Percentiles rank a stretch among this genome's conserved stretches.
Evolutionary conservation across 2,888 invertebrate species (phyloP).

Genomic region (Microplitis manilae): DNA sequence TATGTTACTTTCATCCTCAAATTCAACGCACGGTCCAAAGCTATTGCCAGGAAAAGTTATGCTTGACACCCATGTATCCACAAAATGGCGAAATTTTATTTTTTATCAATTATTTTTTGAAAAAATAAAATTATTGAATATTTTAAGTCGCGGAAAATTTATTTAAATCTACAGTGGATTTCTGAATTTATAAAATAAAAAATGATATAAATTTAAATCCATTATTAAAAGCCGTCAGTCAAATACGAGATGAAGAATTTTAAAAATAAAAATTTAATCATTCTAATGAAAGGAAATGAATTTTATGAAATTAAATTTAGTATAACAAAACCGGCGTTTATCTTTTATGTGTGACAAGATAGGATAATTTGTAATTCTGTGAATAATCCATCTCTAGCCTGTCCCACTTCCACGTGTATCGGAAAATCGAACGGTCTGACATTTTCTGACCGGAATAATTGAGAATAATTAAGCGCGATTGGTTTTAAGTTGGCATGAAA

Average conservation of each 20-base stretch:
- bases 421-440: conserved; percentile 30
- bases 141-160: not conserved
- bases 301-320: not conserved
- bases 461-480: conserved; percentile 27
- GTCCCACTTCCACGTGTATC: conserved; percentile 26
- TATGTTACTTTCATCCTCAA: not conserved
- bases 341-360: conserved; percentile 9
- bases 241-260: not conserved
- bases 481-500: conserved; percentile 13
- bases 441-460: conserved; percentile 27
- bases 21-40: conserved; percentile 5
- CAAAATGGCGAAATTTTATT: conserved; percentile 13
- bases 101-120: not conserved
- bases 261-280: not conserved
- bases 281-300: conserved; percentile 9
- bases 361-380: conserved; percentile 16
- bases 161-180: not conserved
- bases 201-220: too few relatives aligned
- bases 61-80: not conserved
- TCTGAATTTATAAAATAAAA: too few relatives aligned
- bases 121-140: not conserved
- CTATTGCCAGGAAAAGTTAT: conserved; percentile 9
- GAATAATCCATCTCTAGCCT: conserved; percentile 28
- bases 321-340: conserved; percentile 2
- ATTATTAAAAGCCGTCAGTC: not conserved